Conservation (phyloP, 1,140 invertebrate genomes). For the Melipona quadrifasciata region DNA sequence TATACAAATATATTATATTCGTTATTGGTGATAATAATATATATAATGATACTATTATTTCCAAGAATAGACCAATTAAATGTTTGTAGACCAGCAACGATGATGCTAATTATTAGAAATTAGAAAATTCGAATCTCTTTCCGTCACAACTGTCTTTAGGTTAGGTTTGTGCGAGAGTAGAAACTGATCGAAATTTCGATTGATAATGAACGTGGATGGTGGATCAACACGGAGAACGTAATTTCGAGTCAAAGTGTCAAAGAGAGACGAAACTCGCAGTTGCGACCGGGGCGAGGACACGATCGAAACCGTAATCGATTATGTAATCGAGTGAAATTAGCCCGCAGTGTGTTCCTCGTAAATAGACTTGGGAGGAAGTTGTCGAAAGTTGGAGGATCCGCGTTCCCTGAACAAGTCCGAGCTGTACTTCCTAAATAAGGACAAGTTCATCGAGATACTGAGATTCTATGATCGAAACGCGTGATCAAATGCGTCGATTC, state of each 20-base stretch:
- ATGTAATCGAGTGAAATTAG: slow-evolving; percentile 25
- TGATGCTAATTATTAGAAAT: neutral
- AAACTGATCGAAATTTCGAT: neutral
- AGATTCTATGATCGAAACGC: neutral
- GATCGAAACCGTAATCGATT: slow-evolving; percentile 3
- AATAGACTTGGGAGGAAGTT: slow-evolving; percentile 17
- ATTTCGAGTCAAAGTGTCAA: slow-evolving; percentile 11
- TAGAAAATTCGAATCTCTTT: neutral
- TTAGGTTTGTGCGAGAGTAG: no score
- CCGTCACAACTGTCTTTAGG: no score
- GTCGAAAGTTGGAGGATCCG: neutral
- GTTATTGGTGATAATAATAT: no score
- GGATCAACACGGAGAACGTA: neutral
- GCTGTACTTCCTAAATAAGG: neutral
- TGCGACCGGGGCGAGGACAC: neutral
- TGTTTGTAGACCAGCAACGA: neutral
- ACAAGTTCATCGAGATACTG: neutral
- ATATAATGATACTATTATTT: no score
- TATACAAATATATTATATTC: no score
- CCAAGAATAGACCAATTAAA: neutral
- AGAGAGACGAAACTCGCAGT: no score
- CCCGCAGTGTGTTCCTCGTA: neutral
- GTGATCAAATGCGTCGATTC: neutral
- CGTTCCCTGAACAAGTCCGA: neutral
- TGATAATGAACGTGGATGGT: neutral